Evolutionary conservation across 2,888 invertebrate genomes (phyloP), one percentile per base, ranked within the genome.

Genomic region (Aporophyla nigra): DNA sequence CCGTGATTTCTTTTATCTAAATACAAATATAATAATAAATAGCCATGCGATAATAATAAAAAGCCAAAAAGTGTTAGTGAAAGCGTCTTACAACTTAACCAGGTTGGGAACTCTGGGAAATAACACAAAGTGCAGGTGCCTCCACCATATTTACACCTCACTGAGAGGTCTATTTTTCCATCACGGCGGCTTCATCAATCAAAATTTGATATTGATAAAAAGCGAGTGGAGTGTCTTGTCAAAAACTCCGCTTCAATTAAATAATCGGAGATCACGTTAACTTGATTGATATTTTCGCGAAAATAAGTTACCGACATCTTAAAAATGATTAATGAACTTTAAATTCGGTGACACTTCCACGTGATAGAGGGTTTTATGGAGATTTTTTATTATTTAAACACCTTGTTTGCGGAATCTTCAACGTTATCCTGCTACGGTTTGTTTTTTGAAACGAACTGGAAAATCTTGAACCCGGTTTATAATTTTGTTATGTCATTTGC

Each of bases 181-280:
- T 40, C 59, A 53, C 59, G 61, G 27, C 53, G 3, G 51, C 46
- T 71, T 67, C 90, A 89, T 89, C 87, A 86, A 90, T 90, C 89
- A 88, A 79, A 82, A 86, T 82, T 74, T 84, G 77, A 82, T 81
- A 87, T 82, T 87, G 84, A 88, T 85, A 86, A 90, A 88, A 83
- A 82, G 77, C 71, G 75, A 80, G 80, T 75, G 77, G 75, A 85
- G 85, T 80, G 78, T 85, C 89, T 88, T 87, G 89, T 87, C 85
- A 82, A 86, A 89, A 87, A 84, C 85, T 84, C 79, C 83, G 87
- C 85, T 82, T 75, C 88, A 87, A 88, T 89, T 88, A 89, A 87
- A 90, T 87, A 89, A 90, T 88, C 88, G 85, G 82, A 61, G 82
- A 73, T 80, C 76, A 80, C 81, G 84, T 80, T 88, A 85, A 85